Evolutionary conservation across 1,140 invertebrate species (phyloP).

Genomic region (Philotrypesis tridentata): DNA sequence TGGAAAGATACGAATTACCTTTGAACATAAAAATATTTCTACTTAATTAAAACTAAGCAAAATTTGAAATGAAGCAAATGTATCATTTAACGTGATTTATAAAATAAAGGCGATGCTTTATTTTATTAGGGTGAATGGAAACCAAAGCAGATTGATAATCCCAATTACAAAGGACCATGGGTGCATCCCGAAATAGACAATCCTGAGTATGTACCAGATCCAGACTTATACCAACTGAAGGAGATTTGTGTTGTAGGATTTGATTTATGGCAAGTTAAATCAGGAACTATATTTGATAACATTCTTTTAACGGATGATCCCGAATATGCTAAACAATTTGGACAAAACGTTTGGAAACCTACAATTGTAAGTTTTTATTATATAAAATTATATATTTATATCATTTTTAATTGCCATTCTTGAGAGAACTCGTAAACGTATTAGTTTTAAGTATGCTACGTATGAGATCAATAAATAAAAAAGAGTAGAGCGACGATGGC

Average conservation of each 20-base stretch:
- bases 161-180: conserved; percentile 91
- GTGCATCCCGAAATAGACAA: conserved; percentile 99
- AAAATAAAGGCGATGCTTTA: no score
- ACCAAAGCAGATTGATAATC: conserved; percentile 83
- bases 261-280: conserved; percentile 99
- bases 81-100: no score
- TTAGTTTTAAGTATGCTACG: no score
- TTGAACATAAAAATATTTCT: no score
- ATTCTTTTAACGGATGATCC: conserved; percentile 94
- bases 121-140: conserved; percentile 81
- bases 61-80: no score
- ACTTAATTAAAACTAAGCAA: no score
- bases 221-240: conserved; percentile 88
- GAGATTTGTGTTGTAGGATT: conserved; percentile 96
- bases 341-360: conserved; percentile 75
- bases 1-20: no score
- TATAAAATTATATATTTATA: background rate
- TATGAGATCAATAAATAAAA: no score
- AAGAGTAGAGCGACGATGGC: no score
- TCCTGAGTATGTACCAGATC: conserved; percentile 93
- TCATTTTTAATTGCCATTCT: no score
- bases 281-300: conserved; percentile 99
- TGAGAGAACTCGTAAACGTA: no score
- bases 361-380: conserved; percentile 65
- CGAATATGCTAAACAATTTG: conserved; percentile 74